Conservation (phyloP, 2,113 vertebrate genomes). For the Caranx melampygus region DNA sequence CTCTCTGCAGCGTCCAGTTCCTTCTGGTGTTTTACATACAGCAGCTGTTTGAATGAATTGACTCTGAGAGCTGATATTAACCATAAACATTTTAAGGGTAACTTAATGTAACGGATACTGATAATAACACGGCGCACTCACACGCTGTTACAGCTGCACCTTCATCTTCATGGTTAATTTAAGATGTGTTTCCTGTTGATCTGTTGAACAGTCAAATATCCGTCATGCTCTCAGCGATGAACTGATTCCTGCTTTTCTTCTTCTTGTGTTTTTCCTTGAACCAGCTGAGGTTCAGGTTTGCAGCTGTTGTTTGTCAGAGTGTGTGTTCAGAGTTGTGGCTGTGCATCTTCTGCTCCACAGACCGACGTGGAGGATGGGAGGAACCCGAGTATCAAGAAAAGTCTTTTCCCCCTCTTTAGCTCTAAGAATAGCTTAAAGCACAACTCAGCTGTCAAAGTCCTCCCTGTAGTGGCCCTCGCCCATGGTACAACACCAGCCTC, state of each 20-base stretch:
- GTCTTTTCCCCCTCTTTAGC: conserved; percentile 99
- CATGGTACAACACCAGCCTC: conserved; percentile 93
- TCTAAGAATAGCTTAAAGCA: conserved; percentile 99
- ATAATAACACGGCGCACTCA: too few relatives aligned
- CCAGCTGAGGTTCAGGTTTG: conserved; percentile 22
- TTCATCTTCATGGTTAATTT: too few relatives aligned
- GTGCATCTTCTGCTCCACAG: conserved; percentile 97
- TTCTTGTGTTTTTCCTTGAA: background rate
- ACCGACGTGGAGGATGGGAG: conserved; percentile 93
- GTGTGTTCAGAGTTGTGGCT: conserved; percentile 85
- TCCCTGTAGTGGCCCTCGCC: conserved; percentile 97
- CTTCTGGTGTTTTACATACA: background rate
- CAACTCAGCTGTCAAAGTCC: conserved; percentile 98
- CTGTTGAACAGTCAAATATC: background rate
- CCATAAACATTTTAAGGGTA: background rate
- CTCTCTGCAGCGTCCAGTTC: background rate
- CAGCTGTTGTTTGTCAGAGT: conserved; percentile 49
- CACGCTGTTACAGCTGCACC: too few relatives aligned
- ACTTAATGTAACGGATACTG: background rate
- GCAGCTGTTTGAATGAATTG: background rate
- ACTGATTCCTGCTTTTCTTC: too few relatives aligned
- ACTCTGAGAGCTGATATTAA: background rate
- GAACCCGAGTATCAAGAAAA: conserved; percentile 99
- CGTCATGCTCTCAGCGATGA: background rate
- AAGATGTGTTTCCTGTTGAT: background rate